These are phyloP conservation scores for Leucophora obtusa DNA, from an alignment of 2,888 invertebrate genomes.

Conservation along the genomic window DNA sequence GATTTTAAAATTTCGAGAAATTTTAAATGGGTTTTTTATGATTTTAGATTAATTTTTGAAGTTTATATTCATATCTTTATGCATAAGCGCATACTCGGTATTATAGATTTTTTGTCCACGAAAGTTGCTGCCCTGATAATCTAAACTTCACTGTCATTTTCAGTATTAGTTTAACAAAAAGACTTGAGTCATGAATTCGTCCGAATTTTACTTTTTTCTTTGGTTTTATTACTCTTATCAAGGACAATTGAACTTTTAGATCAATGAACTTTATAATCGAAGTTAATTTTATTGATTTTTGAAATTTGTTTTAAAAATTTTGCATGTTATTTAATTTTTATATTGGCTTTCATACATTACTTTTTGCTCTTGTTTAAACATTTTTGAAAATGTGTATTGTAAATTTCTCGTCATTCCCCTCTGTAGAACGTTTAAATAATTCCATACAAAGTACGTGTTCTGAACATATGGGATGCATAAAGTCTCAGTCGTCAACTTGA, in stretches of 20 bases:
- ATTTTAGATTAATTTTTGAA: too few relatives aligned
- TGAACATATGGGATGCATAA: too few relatives aligned
- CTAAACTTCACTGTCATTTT: not conserved
- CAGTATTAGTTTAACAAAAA: not conserved
- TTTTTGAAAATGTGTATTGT: not conserved
- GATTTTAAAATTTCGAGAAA: too few relatives aligned
- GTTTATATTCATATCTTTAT: too few relatives aligned
- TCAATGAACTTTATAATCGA: constrained; percentile 27
- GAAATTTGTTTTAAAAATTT: not conserved
- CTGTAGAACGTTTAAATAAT: too few relatives aligned
- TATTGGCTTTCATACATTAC: not conserved
- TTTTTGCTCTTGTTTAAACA: not conserved
- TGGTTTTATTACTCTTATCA: constrained; percentile 20
- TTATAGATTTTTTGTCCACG: too few relatives aligned
- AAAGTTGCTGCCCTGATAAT: too few relatives aligned
- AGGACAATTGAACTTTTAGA: constrained; percentile 37
- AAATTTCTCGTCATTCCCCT: too few relatives aligned
- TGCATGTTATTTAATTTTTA: not conserved
- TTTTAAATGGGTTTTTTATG: too few relatives aligned
- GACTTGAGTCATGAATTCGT: not conserved
- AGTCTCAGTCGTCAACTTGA: constrained; percentile 34
- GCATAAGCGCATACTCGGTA: too few relatives aligned
- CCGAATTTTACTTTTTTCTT: constrained; percentile 1
- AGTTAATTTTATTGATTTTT: constrained; percentile 17
- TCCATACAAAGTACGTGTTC: too few relatives aligned